Evolutionary conservation across 2,888 invertebrate species (phyloP).

Genomic region (Incurvaria masculella): DNA sequence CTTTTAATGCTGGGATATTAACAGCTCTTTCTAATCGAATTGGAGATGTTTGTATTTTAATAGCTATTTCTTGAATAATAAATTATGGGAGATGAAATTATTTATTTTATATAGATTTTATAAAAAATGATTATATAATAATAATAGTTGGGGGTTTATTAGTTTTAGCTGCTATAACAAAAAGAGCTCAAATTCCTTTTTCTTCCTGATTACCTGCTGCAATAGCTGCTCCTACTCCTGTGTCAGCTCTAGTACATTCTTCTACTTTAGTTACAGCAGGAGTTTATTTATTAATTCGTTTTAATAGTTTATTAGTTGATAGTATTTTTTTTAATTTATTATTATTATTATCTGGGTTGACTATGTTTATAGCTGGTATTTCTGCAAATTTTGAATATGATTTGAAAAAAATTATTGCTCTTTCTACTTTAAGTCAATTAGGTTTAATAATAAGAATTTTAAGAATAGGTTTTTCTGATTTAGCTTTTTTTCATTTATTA

Average conservation of each 20-base stretch:
- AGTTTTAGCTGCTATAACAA: slow-evolving; percentile 62
- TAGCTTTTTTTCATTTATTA: slow-evolving; percentile 70
- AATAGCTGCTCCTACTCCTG: slow-evolving; percentile 74
- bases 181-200: slow-evolving; percentile 81
- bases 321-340: too few species aligned
- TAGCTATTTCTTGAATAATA: slow-evolving; percentile 56
- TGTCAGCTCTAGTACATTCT: slow-evolving; percentile 71
- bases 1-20: slow-evolving; percentile 68
- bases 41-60: slow-evolving; percentile 66
- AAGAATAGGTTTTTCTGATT: slow-evolving; percentile 46
- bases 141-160: slow-evolving; percentile 38
- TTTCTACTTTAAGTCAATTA: too few species aligned
- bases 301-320: too few species aligned
- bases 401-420: too few species aligned
- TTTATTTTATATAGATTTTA: slow-evolving; percentile 52
- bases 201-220: slow-evolving; percentile 72
- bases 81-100: slow-evolving; percentile 55
- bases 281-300: too few species aligned
- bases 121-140: slow-evolving; percentile 39
- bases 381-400: too few species aligned
- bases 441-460: too few species aligned
- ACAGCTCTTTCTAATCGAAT: slow-evolving; percentile 71
- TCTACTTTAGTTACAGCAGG: too few species aligned
- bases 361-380: too few species aligned
- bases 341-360: too few species aligned